A percentile compares a stretch with the other conserved stretches of the same genome.
Conservation (phyloP, 2,113 vertebrate species). For the Raja brachyura region DNA sequence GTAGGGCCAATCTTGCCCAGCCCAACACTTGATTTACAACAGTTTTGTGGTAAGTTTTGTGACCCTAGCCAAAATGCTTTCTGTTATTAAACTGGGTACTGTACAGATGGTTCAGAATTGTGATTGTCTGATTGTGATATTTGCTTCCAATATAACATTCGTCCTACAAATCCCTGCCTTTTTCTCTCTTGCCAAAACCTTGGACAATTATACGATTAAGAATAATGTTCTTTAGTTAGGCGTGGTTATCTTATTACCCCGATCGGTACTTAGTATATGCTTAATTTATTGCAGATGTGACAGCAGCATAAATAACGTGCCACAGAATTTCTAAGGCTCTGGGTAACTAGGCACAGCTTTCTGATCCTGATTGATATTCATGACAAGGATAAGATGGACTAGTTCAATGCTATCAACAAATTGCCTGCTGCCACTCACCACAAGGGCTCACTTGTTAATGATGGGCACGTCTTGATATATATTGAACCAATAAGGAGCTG, state of each 20-base stretch:
- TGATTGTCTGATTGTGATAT: not conserved
- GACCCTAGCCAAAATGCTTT: not conserved
- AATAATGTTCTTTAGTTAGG: not conserved
- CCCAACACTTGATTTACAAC: not conserved
- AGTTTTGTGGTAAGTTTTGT: not conserved
- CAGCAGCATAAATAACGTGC: not conserved
- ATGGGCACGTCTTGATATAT: not conserved
- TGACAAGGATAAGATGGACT: not conserved
- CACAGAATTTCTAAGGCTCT: not conserved
- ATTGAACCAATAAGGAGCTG: not conserved
- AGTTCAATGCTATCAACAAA: not conserved
- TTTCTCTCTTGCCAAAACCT: not conserved
- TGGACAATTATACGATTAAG: not conserved
- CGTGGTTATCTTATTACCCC: not conserved
- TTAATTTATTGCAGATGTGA: not conserved
- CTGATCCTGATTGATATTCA: not conserved
- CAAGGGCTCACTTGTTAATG: not conserved
- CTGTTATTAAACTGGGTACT: not conserved
- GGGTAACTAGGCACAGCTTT: not conserved
- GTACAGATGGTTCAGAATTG: not conserved
- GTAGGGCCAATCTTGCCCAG: too few species aligned
- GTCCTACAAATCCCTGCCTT: not conserved
- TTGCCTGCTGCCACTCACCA: not conserved
- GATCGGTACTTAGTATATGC: not conserved
- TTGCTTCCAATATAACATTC: not conserved